Conservation (phyloP, 2,797 vertebrate species). For the Lepus townsendii region DNA sequence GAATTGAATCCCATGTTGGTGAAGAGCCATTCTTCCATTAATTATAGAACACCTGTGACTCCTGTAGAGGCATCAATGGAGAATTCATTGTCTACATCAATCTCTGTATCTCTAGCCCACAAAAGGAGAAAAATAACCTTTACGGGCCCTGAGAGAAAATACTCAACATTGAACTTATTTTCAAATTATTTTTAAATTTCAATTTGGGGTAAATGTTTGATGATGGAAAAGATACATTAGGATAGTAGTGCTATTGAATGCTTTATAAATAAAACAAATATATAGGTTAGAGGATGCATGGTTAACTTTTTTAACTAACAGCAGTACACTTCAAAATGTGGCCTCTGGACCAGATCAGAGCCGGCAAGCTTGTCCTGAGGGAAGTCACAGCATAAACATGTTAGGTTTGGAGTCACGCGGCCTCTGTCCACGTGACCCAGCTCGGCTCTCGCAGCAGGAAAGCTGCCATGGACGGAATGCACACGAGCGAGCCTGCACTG, state of each 20-base stretch:
- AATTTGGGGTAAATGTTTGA: background rate
- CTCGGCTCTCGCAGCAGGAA: background rate
- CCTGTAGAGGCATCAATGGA: background rate
- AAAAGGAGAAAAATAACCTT: background rate
- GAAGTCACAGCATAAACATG: background rate
- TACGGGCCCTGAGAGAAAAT: background rate
- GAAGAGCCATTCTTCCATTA: background rate
- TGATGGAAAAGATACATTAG: background rate
- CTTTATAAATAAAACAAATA: slow-evolving; percentile 44
- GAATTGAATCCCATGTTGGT: background rate
- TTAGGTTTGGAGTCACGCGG: background rate
- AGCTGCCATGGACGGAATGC: background rate
- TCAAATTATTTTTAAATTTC: background rate
- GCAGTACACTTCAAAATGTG: background rate
- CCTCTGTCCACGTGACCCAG: background rate
- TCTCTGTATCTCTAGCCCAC: background rate
- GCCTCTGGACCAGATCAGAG: background rate
- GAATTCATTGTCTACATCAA: background rate
- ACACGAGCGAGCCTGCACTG: background rate
- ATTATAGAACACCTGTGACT: background rate
- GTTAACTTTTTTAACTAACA: too few relatives aligned
- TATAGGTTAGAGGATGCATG: background rate
- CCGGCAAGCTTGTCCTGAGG: background rate
- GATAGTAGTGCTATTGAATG: background rate
- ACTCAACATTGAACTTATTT: background rate